These are phyloP conservation scores for Zapornia atra DNA, from an alignment of 2,113 vertebrate genomes.

Conservation along the genomic window DNA sequence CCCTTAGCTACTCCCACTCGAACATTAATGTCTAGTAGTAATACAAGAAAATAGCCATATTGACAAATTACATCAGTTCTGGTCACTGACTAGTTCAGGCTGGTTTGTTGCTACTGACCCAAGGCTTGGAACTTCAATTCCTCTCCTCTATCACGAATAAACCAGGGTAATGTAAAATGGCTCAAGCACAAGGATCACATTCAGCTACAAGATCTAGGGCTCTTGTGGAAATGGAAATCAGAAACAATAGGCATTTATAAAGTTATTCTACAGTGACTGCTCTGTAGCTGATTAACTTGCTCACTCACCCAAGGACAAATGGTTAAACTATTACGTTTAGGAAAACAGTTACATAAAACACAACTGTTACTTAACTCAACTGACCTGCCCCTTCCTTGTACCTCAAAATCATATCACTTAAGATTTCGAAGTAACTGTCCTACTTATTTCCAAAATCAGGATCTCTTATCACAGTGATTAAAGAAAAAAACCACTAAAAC, in stretches of 20 bases:
- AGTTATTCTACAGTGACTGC: neutral
- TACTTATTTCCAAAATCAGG: neutral
- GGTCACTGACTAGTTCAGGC: neutral
- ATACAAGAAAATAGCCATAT: neutral
- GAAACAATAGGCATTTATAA: neutral
- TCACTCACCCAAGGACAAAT: conserved; percentile 8
- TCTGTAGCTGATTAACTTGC: conserved; percentile 44
- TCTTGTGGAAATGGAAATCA: neutral
- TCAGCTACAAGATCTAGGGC: neutral
- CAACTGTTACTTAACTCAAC: neutral
- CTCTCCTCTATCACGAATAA: neutral
- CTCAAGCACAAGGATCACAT: neutral
- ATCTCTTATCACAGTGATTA: neutral
- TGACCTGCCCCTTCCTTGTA: neutral
- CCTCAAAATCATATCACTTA: neutral
- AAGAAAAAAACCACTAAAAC: neutral
- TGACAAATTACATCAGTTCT: neutral
- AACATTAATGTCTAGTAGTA: neutral
- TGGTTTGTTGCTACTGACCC: neutral
- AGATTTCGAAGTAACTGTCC: neutral
- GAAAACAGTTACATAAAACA: neutral
- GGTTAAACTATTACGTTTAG: neutral
- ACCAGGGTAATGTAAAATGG: neutral
- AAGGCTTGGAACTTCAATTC: neutral
- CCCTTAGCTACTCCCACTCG: neutral